phyloP scores from a whole-genome alignment of 2,888 invertebrate species.

The Meandrusa payeni region DNA sequence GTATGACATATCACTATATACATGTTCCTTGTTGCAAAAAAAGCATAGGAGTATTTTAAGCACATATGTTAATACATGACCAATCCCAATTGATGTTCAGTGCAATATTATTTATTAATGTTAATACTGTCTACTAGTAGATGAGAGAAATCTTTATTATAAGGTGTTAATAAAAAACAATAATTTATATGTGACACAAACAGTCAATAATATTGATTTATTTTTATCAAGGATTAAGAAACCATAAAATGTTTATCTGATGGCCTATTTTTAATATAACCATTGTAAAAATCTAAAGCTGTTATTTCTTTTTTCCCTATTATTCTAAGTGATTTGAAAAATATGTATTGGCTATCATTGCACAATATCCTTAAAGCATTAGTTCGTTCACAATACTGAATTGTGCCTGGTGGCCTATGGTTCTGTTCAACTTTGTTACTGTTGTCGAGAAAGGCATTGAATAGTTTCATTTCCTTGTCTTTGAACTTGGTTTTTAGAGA shows the following conservation, averaged over 20 bases:
- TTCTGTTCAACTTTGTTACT: conserved; percentile 34
- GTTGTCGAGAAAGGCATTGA: conserved; percentile 71
- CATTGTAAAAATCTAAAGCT: conserved; percentile 92
- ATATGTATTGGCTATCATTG: conserved; percentile 82
- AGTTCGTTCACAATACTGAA: conserved; percentile 79
- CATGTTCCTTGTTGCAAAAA: too few relatives aligned
- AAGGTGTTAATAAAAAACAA: too few relatives aligned
- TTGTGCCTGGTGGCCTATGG: conserved; percentile 73
- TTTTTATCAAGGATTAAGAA: conserved; percentile 48
- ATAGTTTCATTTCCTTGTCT: conserved; percentile 82
- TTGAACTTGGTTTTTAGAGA: conserved; percentile 83
- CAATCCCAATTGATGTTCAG: too few relatives aligned
- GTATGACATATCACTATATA: too few relatives aligned
- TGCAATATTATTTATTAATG: too few relatives aligned
- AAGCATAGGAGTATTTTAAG: too few relatives aligned
- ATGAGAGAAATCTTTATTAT: too few relatives aligned
- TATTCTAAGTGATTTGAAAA: conserved; percentile 83
- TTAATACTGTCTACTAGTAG: too few relatives aligned
- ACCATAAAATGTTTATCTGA: conserved; percentile 51
- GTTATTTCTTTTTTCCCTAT: conserved; percentile 86
- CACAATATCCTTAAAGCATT: conserved; percentile 85
- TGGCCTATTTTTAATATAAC: conserved; percentile 85
- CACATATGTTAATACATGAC: too few relatives aligned
- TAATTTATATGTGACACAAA: too few relatives aligned
- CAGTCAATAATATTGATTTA: too few relatives aligned